A percentile compares a stretch with the other conserved stretches of the same genome.
Conservation (phyloP, 2,888 invertebrate genomes). For the Cheilosia impressa region DNA sequence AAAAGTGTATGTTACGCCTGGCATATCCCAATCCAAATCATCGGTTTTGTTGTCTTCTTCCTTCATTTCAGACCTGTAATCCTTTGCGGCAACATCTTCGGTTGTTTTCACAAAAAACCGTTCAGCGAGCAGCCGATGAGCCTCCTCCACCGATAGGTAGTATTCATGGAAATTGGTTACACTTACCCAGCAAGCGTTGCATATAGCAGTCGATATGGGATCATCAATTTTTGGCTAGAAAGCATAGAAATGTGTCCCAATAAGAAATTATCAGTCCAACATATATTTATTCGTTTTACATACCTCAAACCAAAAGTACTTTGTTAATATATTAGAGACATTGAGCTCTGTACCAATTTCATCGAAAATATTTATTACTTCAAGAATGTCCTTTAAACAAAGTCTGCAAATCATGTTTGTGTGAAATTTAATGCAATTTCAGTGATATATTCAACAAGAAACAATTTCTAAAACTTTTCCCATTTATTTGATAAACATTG, state of each 20-base stretch:
- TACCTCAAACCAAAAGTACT: conserved; percentile 83
- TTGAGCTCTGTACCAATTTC: conserved; percentile 78
- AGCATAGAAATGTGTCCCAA: background rate
- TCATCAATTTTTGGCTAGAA: conserved; percentile 79
- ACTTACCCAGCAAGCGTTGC: conserved; percentile 81
- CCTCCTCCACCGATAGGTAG: conserved; percentile 80
- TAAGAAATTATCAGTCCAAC: background rate
- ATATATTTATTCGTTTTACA: background rate
- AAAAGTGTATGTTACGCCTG: conserved; percentile 36
- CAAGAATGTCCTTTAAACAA: conserved; percentile 80
- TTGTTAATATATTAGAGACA: conserved; percentile 79
- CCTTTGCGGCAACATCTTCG: conserved; percentile 29
- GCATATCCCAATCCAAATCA: conserved; percentile 57
- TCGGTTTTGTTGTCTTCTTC: conserved; percentile 60
- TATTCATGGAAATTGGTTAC: conserved; percentile 81
- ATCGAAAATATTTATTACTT: conserved; percentile 81
- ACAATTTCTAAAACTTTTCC: conserved; percentile 15
- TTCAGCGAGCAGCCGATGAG: conserved; percentile 80
- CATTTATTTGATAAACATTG: conserved; percentile 44
- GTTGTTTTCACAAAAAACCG: conserved; percentile 77
- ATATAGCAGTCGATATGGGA: conserved; percentile 81
- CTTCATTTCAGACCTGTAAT: conserved; percentile 61
- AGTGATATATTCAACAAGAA: conserved; percentile 20
- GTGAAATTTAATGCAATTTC: background rate
- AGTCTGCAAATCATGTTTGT: conserved; percentile 81